phyloP scores from a whole-genome alignment of 2,113 vertebrate genomes.

The Glaucidium brasilianum region DNA sequence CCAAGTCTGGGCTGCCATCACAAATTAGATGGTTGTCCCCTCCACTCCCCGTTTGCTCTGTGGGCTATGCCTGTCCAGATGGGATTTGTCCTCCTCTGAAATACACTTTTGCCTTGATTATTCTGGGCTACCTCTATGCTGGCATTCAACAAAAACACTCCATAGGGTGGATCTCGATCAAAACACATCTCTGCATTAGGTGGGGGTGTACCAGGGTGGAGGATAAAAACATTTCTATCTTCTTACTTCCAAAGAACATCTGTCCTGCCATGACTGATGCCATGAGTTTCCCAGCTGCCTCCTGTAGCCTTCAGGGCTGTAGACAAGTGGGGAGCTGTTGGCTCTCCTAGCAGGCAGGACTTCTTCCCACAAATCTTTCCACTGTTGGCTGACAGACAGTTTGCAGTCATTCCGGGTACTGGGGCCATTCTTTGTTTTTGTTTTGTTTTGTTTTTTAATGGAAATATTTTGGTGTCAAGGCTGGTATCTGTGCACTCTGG shows the following conservation, averaged over 20 bases:
- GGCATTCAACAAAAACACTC: background rate
- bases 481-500: background rate
- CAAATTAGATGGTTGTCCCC: background rate
- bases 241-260: conserved; percentile 12
- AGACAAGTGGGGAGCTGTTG: background rate
- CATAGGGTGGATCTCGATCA: background rate
- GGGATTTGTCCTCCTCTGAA: background rate
- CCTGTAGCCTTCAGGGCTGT: background rate
- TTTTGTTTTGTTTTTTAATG: background rate
- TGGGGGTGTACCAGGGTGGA: background rate
- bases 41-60: background rate
- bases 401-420: background rate
- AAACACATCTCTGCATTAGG: background rate
- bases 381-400: background rate
- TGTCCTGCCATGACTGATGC: background rate
- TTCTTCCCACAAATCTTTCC: background rate
- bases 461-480: background rate
- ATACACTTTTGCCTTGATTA: background rate
- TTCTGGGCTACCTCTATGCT: background rate
- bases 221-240: conserved; percentile 45
- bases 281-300: background rate
- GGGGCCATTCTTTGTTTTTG: background rate
- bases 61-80: background rate
- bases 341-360: background rate
- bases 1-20: background rate